phyloP scores from a whole-genome alignment of 2,888 invertebrate species.

The Aromia moschata region DNA sequence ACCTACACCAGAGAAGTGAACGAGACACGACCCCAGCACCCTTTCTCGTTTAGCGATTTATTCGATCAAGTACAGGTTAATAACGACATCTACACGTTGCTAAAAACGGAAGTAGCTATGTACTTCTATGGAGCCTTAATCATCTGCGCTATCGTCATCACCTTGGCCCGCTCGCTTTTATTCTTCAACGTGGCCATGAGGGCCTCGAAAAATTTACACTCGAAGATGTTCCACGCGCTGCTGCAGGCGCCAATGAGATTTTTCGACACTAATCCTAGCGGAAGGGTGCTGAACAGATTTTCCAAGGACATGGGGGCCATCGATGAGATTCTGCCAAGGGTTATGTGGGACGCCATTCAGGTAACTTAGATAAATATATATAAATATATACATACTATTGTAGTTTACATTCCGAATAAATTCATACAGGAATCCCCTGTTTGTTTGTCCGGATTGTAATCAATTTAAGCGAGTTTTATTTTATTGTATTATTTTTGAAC shows the following conservation, averaged over 20 bases:
- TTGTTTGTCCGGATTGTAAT: too few species aligned
- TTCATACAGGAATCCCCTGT: too few species aligned
- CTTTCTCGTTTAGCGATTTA: conserved; percentile 23
- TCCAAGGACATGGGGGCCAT: conserved; percentile 85
- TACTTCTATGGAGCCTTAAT: conserved; percentile 69
- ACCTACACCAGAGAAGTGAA: conserved; percentile 18
- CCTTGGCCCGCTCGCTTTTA: conserved; percentile 71
- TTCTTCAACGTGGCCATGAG: conserved; percentile 79
- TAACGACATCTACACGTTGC: conserved; percentile 24
- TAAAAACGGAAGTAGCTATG: conserved; percentile 44
- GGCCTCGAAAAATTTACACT: conserved; percentile 79
- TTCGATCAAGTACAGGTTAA: conserved; percentile 35
- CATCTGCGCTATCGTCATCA: conserved; percentile 67
- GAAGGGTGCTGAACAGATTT: conserved; percentile 81
- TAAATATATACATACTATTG: background rate
- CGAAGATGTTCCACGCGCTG: conserved; percentile 78
- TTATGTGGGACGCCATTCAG: conserved; percentile 70
- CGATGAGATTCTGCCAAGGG: conserved; percentile 77
- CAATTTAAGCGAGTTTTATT: too few species aligned
- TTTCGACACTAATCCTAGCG: conserved; percentile 85
- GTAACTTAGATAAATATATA: conserved; percentile 55
- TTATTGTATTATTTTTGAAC: too few species aligned
- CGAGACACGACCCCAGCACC: conserved; percentile 6
- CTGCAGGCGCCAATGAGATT: conserved; percentile 69
- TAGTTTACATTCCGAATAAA: too few species aligned